Conservation (phyloP, 1,140 invertebrate species). For the Halyomorpha halys region DNA sequence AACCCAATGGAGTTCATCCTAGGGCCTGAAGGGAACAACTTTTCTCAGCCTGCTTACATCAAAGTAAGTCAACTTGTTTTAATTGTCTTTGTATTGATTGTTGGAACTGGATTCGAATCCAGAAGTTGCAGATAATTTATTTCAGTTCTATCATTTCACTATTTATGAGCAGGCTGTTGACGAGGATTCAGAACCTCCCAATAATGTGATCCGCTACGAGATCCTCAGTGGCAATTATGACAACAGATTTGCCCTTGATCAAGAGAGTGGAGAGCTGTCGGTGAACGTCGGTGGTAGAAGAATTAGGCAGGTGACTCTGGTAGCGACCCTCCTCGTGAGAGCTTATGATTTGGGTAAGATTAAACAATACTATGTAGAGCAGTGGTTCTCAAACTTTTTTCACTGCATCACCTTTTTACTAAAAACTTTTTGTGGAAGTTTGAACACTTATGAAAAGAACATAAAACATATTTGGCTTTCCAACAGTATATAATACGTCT, state of each 20-base stretch:
- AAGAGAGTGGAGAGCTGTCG: slow-evolving; percentile 44
- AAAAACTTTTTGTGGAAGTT: no score
- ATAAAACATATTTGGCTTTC: no score
- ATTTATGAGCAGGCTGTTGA: slow-evolving; percentile 51
- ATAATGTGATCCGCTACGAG: slow-evolving; percentile 76
- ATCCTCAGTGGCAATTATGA: slow-evolving; percentile 67
- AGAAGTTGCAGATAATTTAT: no score
- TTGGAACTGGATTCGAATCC: not conserved
- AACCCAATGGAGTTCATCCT: slow-evolving; percentile 71
- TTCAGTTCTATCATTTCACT: no score
- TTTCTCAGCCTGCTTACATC: slow-evolving; percentile 57
- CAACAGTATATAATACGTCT: no score
- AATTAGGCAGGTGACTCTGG: slow-evolving; percentile 24
- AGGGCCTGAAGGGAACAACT: slow-evolving; percentile 56
- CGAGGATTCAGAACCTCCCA: slow-evolving; percentile 70
- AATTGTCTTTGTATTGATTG: not conserved
- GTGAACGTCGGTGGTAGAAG: slow-evolving; percentile 24
- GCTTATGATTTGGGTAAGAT: slow-evolving; percentile 62
- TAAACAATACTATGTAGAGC: not conserved
- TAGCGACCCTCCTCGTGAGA: slow-evolving; percentile 49
- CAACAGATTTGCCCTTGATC: slow-evolving; percentile 67
- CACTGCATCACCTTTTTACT: no score
- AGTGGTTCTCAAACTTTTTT: no score
- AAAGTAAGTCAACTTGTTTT: slow-evolving; percentile 39
- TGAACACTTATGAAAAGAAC: no score